These are phyloP conservation scores for Ciconia stormi DNA, from an alignment of 2,113 vertebrate genomes.

Conservation along the genomic window DNA sequence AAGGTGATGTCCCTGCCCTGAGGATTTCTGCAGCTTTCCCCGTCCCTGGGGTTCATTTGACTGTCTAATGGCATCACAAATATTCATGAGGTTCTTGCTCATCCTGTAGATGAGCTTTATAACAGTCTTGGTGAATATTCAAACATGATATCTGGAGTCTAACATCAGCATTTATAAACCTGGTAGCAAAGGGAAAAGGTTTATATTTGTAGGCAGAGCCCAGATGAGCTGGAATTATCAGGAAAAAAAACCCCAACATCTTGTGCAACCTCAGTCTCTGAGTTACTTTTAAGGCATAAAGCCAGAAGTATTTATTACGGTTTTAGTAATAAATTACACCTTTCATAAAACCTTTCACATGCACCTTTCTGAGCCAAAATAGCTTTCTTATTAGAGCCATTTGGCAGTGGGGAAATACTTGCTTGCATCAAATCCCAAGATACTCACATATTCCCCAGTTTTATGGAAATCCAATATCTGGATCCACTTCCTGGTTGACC, in stretches of 20 bases:
- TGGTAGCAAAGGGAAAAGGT: not conserved
- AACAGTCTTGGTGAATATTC: not conserved
- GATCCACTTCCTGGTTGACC: not conserved
- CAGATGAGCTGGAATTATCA: not conserved
- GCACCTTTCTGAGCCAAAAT: not conserved
- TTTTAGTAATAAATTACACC: not conserved
- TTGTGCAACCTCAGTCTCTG: not conserved
- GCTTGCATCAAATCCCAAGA: not conserved
- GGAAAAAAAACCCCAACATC: not conserved
- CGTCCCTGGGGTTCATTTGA: not conserved
- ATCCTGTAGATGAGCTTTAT: not conserved
- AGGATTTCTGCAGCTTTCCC: not conserved
- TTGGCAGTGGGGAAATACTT: not conserved
- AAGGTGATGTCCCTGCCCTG: not conserved
- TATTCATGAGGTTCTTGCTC: slow-evolving; percentile 32
- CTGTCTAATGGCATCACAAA: not conserved
- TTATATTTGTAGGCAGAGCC: not conserved
- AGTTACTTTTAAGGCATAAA: not conserved
- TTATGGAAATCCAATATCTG: not conserved
- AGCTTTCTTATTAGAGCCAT: not conserved
- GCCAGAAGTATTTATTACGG: not conserved
- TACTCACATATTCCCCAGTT: not conserved
- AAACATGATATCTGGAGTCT: not conserved
- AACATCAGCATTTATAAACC: not conserved
- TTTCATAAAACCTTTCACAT: not conserved